phyloP scores from a whole-genome alignment of 2,113 vertebrate species.

The Uria aalge region DNA sequence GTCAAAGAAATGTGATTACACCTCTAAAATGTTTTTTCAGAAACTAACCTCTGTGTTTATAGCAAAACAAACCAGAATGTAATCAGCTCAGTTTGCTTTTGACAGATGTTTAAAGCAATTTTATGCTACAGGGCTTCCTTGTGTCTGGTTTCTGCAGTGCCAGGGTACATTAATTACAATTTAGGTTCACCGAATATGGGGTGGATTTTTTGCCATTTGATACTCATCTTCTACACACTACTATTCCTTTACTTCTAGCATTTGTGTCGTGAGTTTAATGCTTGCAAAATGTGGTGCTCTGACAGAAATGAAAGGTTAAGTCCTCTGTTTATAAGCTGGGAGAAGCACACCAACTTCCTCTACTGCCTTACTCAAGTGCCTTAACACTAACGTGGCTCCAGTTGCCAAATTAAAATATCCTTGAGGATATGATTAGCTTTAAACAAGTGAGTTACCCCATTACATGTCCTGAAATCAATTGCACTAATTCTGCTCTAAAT shows the following conservation, averaged over 20 bases:
- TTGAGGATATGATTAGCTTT: background rate
- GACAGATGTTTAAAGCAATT: conserved; percentile 67
- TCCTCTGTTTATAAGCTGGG: background rate
- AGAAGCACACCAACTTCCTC: background rate
- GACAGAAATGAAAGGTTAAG: background rate
- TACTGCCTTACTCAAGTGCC: background rate
- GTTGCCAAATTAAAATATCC: background rate
- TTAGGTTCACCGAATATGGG: background rate
- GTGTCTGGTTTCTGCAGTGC: background rate
- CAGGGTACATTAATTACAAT: background rate
- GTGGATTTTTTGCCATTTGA: background rate
- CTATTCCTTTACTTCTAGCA: background rate
- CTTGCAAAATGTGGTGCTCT: background rate
- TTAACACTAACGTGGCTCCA: background rate
- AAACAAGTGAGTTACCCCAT: background rate
- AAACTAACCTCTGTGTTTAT: conserved; percentile 40
- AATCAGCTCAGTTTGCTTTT: conserved; percentile 56
- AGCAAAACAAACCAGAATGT: conserved; percentile 51
- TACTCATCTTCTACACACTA: background rate
- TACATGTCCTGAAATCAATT: conserved; percentile 4
- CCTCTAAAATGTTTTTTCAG: conserved; percentile 9
- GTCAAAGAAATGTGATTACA: conserved; percentile 57
- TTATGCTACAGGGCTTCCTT: conserved; percentile 39
- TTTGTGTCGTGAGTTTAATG: background rate
- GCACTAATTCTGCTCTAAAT: background rate